Evolutionary conservation across 2,113 vertebrate species (phyloP), one percentile per base, ranked within the genome.

Genomic region (Microtus richardsoni): DNA sequence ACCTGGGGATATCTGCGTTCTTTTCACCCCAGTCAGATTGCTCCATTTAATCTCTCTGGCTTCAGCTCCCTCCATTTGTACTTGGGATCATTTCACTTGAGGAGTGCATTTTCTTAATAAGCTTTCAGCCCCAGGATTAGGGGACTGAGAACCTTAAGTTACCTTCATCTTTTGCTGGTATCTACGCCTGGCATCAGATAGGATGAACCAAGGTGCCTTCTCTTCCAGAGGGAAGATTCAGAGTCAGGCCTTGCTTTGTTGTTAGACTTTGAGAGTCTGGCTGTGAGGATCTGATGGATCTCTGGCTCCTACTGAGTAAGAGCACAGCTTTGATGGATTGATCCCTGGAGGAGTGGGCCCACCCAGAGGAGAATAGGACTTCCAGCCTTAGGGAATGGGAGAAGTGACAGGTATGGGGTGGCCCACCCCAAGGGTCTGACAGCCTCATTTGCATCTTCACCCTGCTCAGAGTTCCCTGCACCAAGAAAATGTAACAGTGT

Each of bases 401-500:
- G n/a, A 36, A 30, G 10, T 60, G 83, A 66, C 52, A 47, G 49
- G 62, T 83, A 36, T 64, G 30, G 47, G 77, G 17, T 39, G 41
- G 74, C 39, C n/a, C 49, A n/a, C 2, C 22, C 39, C 49, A 80
- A 39, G 44, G 26, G 7, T 47, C 70, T 91, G 82, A 87, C 24
- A 33, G n/a, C 54, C 39, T 93, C 71, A 2, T 91, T 28, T 86
- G 83, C 41, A 54, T 84, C 54, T 95, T 88, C 97, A 91, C 96
- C 62, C 47, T 82, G 1, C 0, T 28, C 98, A 99, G 99, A 99
- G 99, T 54, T 99, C 99, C 17, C 95, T 99, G 95, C 98, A 85
- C 88, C 99, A 99, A 12, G 99, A 99, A 94, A 99, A 99, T 1
- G 98, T 99, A 95, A 99, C 99, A 0, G 99, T 99, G 88, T 99